Evolutionary conservation across 2,797 vertebrate genomes (phyloP), one percentile per base, ranked within the genome.

Genomic region (Phalloptychus januarius): DNA sequence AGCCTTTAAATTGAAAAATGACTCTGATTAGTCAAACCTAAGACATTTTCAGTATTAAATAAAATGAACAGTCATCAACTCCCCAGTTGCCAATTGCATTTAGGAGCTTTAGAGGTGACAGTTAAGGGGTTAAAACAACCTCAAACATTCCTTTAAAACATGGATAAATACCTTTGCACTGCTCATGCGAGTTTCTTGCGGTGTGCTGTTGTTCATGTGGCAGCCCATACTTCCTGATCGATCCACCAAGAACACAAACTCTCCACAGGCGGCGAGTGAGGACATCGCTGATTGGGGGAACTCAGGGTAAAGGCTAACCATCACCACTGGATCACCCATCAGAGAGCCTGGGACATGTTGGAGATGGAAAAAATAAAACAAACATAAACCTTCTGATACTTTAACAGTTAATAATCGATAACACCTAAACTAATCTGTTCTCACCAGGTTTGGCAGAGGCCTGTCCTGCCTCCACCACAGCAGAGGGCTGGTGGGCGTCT

Each of bases 201-300:
- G 0, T 0, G 54, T 56, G 20, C 28, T 33, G 15, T 38, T 6
- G 56, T 85, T 74, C 81, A 93, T 89, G 0, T 1, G 2, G 28
- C 23, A 79, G 3, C 0, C 42, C 96, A 97, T 97, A 84, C 96
- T 97, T 71, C 93, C 95, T 42, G 97, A 97, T 81, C 95, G 83
- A 91, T 97, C 96, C 83, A 97, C 44, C 28, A 97, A 77, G 78
- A 97, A 96, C 46, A 98, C 80, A 85, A 97, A 97, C 89, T 98
- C 96, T 76, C 96, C 95, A 79, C 79, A 77, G 0, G 85, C 76
- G 2, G 54, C 16, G 4, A 90, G 7, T 25, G 89, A 91, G 50
- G 94, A 92, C 80, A 82, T 87, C 45, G 92, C 76, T 54, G 79
- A 42, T 74, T 93, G 75, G 10, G 96, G 94, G 79, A 97, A 95